Evolutionary conservation across 2,113 vertebrate genomes (phyloP), one percentile per base, ranked within the genome.

Genomic region (Sapajus apella): DNA sequence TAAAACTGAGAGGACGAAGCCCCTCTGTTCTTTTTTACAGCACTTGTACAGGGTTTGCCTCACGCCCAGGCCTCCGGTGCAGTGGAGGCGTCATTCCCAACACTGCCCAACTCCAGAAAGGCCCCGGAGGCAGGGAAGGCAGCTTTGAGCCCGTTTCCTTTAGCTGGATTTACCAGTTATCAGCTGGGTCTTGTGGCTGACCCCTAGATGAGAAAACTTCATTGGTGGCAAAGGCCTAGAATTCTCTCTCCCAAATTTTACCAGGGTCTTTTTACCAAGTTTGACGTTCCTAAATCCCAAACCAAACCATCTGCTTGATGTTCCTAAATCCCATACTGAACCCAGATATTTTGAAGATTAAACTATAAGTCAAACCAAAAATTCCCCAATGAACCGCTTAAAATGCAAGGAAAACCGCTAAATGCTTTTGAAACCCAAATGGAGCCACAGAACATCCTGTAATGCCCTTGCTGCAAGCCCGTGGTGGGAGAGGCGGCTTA

Each of bases 401-500:
- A 56, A 50, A 30, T 2, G 23, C 18, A 20, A 93, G 68, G 11
- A 32, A 32, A 61, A 79, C 73, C 73, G 17, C 27, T 1, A 11
- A 25, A 7, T 0, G 9, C 92, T 64, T 30, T 23, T 6, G 30
- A 47, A 50, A 5, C 20, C 72, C n/a, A 40, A 2, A 3, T 1
- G 0, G 2, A 20, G 79, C 17, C 3, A 1, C 7, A 3, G 6
- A 3, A 35, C 8, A 6, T 0, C 10, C 45, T 7, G 2, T 30
- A 47, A 17, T 10, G 0, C 1, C 0, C 37, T 25, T 10, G 50
- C 37, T 47, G 27, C 47, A 1, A 35, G 55, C 12, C 64, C 2
- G 0, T 0, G 2, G 73, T 1, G 0, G 14, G 1, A 56, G 14
- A 11, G 14, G 61, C 3, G 32, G 35, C 4, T 99, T 97, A 99